Conservation (phyloP, 1,140 invertebrate species). For the Drosophila funebris region DNA sequence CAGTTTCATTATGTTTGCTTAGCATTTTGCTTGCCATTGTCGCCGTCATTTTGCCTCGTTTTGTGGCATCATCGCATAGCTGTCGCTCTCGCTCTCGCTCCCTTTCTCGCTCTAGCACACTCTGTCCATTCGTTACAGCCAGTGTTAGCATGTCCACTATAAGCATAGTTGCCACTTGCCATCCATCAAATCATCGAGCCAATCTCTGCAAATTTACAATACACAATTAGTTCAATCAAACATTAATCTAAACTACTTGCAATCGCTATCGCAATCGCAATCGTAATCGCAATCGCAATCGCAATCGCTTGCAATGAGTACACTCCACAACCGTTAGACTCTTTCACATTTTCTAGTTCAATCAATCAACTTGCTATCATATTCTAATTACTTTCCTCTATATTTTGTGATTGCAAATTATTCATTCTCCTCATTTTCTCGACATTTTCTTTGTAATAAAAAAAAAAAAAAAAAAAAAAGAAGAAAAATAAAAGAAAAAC, state of each 20-base stretch:
- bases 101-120: constrained; percentile 17
- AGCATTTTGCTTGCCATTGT: constrained; percentile 35
- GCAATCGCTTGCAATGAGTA: background rate
- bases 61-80: constrained; percentile 24
- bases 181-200: constrained; percentile 9
- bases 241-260: background rate
- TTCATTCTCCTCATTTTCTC: background rate
- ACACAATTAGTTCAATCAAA: constrained; percentile 31
- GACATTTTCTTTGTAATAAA: background rate
- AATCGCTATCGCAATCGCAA: background rate
- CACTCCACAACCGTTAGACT: background rate
- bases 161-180: constrained; percentile 48
- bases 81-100: constrained; percentile 10
- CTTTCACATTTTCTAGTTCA: constrained; percentile 3
- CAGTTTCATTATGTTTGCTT: constrained; percentile 43
- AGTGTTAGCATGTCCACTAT: constrained; percentile 71
- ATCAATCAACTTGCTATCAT: no score
- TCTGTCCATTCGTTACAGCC: constrained; percentile 51
- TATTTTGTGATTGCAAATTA: constrained; percentile 10
- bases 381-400: constrained; percentile 4
- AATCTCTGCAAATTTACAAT: constrained; percentile 22
- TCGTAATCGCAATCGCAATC: background rate
- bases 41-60: constrained; percentile 46
- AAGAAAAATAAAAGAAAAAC: no score
- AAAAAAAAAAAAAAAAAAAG: no score